Evolutionary conservation across 2,113 vertebrate genomes (phyloP).

Genomic region (Sander lucioperca): DNA sequence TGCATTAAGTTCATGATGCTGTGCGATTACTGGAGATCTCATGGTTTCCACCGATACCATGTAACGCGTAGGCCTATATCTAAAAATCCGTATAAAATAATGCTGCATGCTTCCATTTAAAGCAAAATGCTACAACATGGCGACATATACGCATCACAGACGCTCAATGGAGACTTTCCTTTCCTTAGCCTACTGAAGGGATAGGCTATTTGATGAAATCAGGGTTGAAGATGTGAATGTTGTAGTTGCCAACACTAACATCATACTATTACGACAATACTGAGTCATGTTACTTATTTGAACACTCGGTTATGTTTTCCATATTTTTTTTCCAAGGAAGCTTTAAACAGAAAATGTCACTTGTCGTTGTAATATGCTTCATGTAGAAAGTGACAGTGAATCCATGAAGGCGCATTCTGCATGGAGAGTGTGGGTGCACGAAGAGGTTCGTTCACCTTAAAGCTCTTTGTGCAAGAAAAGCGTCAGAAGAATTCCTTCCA

Average conservation of each 20-base stretch:
- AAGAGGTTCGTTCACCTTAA: background rate
- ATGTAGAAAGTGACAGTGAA: background rate
- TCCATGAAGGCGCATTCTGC: background rate
- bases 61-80: too few species aligned
- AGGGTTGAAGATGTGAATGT: background rate
- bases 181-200: background rate
- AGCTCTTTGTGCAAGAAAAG: background rate
- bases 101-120: background rate
- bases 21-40: background rate
- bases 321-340: background rate
- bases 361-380: background rate
- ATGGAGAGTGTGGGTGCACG: background rate
- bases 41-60: background rate
- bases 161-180: too few species aligned
- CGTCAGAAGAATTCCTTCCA: background rate
- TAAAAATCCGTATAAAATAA: background rate
- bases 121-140: background rate
- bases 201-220: background rate
- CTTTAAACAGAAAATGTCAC: background rate
- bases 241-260: background rate
- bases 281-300: background rate
- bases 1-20: background rate
- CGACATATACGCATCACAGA: background rate
- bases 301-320: background rate
- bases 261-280: background rate